Conservation (phyloP, 2,797 vertebrate genomes). For the Micromesistius poutassou region DNA sequence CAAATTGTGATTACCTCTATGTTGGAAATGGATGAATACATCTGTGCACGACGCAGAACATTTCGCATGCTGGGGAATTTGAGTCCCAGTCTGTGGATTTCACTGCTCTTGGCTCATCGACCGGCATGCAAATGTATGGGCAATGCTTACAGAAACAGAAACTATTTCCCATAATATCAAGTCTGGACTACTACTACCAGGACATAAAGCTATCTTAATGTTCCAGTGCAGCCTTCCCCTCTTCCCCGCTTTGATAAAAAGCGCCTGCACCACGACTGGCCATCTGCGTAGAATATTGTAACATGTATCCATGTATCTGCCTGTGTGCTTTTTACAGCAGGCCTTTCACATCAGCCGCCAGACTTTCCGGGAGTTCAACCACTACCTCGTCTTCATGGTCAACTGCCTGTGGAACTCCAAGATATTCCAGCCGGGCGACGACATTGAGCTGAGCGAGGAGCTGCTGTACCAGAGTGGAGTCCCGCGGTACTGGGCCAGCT, state of each 20-base stretch:
- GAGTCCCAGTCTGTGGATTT: not conserved
- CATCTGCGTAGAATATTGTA: not conserved
- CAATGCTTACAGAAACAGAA: no score
- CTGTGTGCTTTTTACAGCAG: slow-evolving; percentile 39
- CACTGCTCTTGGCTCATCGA: no score
- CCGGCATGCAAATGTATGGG: no score
- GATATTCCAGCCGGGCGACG: slow-evolving; percentile 72
- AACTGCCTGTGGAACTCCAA: slow-evolving; percentile 87
- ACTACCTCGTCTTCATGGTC: slow-evolving; percentile 81
- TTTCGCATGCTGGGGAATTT: not conserved
- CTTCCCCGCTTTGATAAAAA: no score
- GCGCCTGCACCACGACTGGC: no score
- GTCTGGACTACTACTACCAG: no score
- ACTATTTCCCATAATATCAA: no score
- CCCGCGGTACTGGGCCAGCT: slow-evolving; percentile 65
- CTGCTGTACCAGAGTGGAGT: slow-evolving; percentile 72
- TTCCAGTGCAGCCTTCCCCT: no score
- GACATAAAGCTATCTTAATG: no score
- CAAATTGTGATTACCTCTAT: not conserved
- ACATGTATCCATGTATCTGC: not conserved
- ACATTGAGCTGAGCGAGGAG: slow-evolving; percentile 65
- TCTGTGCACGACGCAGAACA: not conserved
- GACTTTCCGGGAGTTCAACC: slow-evolving; percentile 84
- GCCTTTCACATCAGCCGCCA: slow-evolving; percentile 81
- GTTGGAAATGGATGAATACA: not conserved